Evolutionary conservation across 2,888 invertebrate genomes (phyloP), one percentile per base, ranked within the genome.

Genomic region (Caenorhabditis sinica): DNA sequence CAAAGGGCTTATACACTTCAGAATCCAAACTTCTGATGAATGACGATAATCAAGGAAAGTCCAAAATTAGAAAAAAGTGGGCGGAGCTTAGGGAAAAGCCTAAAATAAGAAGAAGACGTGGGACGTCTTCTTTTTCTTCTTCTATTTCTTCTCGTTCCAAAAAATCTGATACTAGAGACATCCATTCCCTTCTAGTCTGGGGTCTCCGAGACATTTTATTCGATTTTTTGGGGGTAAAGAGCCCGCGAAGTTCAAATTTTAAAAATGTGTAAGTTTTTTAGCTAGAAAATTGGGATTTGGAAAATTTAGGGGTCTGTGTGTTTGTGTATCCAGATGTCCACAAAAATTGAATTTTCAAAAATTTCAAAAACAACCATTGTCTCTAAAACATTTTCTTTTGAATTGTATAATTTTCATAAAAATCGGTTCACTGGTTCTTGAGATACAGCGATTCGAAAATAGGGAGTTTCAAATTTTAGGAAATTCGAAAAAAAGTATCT

Each of bases 31-130:
- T 40, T 11, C 8, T 33, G 33, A 33, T 33, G 45, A 45, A 33
- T 33, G 45, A 45, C 45, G 4, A 9, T n/a, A 45, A 45, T n/a
- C 15, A 45, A 5, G 9, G 23, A 3, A 53, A 23, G 11, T 61
- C 33, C 40, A 13, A 28, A 45, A 49, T 15, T 30, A 30, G 9
- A 33, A 0, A n/a, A 33, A 60, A n/a, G 58, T 30, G 58, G 56
- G 60, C 30, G 60, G 60, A 60, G 60, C n/a, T 11, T 30, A 60
- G 23, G 11, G 49, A 13, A 4, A n/a, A 49, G 23, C 20, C 53
- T 53, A 53, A 53, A 53, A 53, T 17, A 53, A 53, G 51, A 51
- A 51, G 56, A 56, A 56, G 56, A 56, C 56, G 28, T 56, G 25
- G 25, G 25, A 36, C 40, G 20, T 40, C n/a, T 60, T 60, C 28